Conservation (phyloP, 1,140 invertebrate species). For the Yoshiicerus persimilis region DNA sequence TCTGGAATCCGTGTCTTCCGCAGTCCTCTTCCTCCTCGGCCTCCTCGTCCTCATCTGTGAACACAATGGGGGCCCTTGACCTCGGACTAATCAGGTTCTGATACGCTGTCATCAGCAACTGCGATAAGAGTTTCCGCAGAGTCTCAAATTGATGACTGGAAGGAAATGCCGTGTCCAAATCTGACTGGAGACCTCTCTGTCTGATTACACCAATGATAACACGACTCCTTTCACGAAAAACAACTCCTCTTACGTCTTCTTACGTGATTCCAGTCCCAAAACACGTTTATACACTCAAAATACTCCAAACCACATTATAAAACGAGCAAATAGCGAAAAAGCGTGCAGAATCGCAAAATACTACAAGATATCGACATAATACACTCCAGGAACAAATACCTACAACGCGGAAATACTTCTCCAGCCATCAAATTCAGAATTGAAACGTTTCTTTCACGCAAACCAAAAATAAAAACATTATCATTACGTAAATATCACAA, state of each 20-base stretch:
- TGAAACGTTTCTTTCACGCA: neutral
- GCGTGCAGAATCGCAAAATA: neutral
- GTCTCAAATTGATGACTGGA: neutral
- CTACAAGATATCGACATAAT: neutral
- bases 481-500: neutral
- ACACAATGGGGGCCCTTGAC: slow-evolving; percentile 46
- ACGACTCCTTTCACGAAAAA: neutral
- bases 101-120: slow-evolving; percentile 26
- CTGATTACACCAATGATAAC: neutral
- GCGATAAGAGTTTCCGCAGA: neutral
- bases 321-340: neutral
- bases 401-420: neutral
- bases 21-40: slow-evolving; percentile 14
- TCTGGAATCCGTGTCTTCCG: neutral
- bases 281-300: neutral
- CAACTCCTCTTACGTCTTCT: neutral
- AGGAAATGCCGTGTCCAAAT: neutral
- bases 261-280: neutral
- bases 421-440: neutral
- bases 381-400: neutral
- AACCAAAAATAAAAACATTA: neutral
- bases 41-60: slow-evolving; percentile 34
- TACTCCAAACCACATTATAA: neutral
- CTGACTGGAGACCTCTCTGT: neutral
- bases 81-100: slow-evolving; percentile 47